Evolutionary conservation across 2,888 invertebrate genomes (phyloP).

Genomic region (Prostheceraeus crozeri): DNA sequence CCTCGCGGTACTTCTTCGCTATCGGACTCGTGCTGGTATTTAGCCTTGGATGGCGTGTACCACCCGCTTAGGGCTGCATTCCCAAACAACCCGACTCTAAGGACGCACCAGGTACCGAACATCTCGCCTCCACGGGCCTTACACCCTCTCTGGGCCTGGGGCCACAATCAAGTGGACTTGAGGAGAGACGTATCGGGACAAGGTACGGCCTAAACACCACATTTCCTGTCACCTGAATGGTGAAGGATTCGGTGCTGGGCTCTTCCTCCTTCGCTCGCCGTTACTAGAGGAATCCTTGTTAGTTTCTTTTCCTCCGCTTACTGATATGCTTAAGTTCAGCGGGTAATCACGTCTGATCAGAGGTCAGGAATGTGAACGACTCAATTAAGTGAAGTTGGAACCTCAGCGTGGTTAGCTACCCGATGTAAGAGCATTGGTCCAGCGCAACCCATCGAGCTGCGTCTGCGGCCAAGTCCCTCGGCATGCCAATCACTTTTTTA

Average conservation of each 20-base stretch:
- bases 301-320: slow-evolving; percentile 68
- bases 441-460: too few relatives aligned
- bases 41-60: slow-evolving; percentile 62
- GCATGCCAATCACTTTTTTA: too few relatives aligned
- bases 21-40: slow-evolving; percentile 65
- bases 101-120: slow-evolving; percentile 46
- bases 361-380: slow-evolving; percentile 45
- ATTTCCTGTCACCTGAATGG: slow-evolving; percentile 57
- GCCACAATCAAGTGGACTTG: too few relatives aligned
- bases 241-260: slow-evolving; percentile 63
- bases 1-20: slow-evolving; percentile 66
- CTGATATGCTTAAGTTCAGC: slow-evolving; percentile 65
- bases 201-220: slow-evolving; percentile 60
- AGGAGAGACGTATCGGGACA: too few relatives aligned
- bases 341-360: slow-evolving; percentile 57
- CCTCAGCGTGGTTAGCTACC: too few relatives aligned
- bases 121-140: slow-evolving; percentile 51
- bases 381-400: too few relatives aligned
- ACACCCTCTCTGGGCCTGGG: slow-evolving; percentile 53
- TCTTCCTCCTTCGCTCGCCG: slow-evolving; percentile 64
- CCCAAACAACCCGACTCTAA: slow-evolving; percentile 63
- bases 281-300: slow-evolving; percentile 64
- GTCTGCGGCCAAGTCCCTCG: too few relatives aligned
- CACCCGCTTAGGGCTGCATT: slow-evolving; percentile 64
- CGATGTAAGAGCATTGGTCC: too few relatives aligned